Evolutionary conservation across 2,888 invertebrate genomes (phyloP).

Genomic region (Crossocerus cetratus): DNA sequence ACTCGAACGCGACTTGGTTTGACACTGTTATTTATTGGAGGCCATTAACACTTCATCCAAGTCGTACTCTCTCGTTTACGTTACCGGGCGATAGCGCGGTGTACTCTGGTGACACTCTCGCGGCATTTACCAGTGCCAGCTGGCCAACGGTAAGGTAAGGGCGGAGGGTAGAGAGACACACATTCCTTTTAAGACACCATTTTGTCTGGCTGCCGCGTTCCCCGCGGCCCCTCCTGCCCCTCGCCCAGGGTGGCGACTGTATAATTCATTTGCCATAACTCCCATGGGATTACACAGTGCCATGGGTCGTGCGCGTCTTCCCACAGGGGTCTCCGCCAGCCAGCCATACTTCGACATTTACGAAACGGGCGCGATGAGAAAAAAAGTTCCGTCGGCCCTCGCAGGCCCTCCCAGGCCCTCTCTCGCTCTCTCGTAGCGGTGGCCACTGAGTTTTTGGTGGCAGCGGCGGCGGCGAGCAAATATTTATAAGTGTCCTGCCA

Average conservation of each 20-base stretch:
- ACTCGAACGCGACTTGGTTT: no score
- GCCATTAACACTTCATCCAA: no score
- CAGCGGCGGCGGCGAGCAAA: background rate
- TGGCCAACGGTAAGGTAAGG: background rate
- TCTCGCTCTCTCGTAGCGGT: no score
- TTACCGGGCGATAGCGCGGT: no score
- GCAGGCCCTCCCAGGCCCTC: background rate
- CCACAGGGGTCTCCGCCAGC: slow-evolving; percentile 35
- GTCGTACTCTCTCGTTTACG: no score
- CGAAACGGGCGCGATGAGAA: slow-evolving; percentile 10
- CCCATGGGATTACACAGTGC: slow-evolving; percentile 58
- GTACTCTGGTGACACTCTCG: no score
- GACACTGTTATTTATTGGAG: no score
- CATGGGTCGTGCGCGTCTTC: slow-evolving; percentile 25
- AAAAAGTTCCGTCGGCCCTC: background rate
- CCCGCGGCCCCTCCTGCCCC: slow-evolving; percentile 40
- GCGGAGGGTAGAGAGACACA: slow-evolving; percentile 27
- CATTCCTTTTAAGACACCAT: slow-evolving; percentile 65
- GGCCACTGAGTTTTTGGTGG: background rate
- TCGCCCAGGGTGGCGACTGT: slow-evolving; percentile 47
- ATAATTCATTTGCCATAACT: slow-evolving; percentile 71
- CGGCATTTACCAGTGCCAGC: no score
- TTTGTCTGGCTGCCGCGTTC: slow-evolving; percentile 64
- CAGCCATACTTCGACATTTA: slow-evolving; percentile 29
- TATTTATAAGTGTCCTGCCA: background rate